A percentile compares a stretch with the other conserved stretches of the same genome.
Evolutionary conservation across 2,888 invertebrate species (phyloP).

Genomic region (Cyaniris semiargus): DNA sequence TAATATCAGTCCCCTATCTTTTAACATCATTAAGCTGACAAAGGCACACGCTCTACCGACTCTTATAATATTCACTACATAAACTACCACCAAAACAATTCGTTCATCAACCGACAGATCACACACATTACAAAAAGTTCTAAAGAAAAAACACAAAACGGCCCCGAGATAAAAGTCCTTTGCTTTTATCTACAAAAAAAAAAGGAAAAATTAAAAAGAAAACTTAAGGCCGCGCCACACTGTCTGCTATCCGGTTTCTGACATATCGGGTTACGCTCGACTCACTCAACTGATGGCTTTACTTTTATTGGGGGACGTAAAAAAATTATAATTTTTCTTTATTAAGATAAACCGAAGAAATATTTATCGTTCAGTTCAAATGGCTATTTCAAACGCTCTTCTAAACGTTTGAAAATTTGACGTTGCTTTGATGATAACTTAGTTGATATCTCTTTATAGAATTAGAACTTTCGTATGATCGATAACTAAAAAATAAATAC

Average conservation of each 20-base stretch:
- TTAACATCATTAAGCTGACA: constrained; percentile 43
- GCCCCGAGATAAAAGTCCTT: constrained; percentile 64
- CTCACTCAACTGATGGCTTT: constrained; percentile 63
- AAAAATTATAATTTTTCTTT: constrained; percentile 65
- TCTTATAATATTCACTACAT: constrained; percentile 46
- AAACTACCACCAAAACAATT: constrained; percentile 58
- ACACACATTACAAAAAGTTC: constrained; percentile 66
- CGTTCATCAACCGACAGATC: constrained; percentile 62
- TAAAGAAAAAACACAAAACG: constrained; percentile 52
- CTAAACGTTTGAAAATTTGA: constrained; percentile 2
- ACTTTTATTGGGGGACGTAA: constrained; percentile 62
- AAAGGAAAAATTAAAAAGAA: constrained; percentile 65
- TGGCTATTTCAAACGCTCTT: constrained; percentile 10
- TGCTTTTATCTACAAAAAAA: constrained; percentile 62
- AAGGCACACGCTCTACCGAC: constrained; percentile 48
- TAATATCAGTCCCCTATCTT: constrained; percentile 21
- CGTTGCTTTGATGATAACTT: neutral
- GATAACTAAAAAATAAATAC: too few relatives aligned
- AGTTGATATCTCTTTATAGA: neutral
- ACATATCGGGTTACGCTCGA: constrained; percentile 69
- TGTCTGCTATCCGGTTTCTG: constrained; percentile 79
- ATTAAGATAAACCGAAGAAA: constrained; percentile 61
- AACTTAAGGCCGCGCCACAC: constrained; percentile 76
- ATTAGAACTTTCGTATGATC: neutral
- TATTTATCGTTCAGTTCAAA: constrained; percentile 45